Percentiles rank a stretch among this genome's conserved stretches.
Conservation (phyloP, 2,113 vertebrate species). For the Pygoscelis antarcticus region DNA sequence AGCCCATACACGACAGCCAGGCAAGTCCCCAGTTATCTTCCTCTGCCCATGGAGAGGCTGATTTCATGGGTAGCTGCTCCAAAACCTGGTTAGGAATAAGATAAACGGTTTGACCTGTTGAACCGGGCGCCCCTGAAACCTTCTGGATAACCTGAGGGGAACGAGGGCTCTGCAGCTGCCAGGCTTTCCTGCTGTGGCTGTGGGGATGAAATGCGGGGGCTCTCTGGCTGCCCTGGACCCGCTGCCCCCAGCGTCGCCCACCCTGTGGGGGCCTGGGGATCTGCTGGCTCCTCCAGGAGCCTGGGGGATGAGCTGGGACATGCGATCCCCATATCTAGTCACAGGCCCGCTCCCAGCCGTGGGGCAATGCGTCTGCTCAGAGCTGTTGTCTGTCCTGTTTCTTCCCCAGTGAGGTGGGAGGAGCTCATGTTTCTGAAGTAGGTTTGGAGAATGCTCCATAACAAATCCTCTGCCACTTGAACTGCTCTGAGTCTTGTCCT, state of each 20-base stretch:
- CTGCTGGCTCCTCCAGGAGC: background rate
- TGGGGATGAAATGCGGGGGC: background rate
- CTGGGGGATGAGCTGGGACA: background rate
- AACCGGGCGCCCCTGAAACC: background rate
- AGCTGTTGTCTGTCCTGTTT: background rate
- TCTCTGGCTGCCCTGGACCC: background rate
- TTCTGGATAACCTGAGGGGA: background rate
- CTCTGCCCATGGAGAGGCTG: background rate
- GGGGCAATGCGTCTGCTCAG: rapidly evolving
- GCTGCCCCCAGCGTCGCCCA: background rate
- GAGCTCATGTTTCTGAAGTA: background rate
- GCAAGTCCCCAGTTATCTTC: background rate
- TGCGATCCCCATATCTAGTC: background rate
- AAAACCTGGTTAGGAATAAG: background rate
- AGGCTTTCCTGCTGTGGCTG: background rate
- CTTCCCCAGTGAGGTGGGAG: rapidly evolving
- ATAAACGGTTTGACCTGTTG: background rate
- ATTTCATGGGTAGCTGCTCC: background rate
- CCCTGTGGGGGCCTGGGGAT: background rate
- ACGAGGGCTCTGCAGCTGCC: background rate
- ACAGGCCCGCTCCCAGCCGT: rapidly evolving
- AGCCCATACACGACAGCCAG: rapidly evolving
- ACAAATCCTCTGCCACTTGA: background rate
- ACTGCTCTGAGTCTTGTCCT: background rate
- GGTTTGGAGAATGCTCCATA: background rate